Evolutionary conservation across 2,113 vertebrate species (phyloP).

Genomic region (Myrmophylax atrothorax): DNA sequence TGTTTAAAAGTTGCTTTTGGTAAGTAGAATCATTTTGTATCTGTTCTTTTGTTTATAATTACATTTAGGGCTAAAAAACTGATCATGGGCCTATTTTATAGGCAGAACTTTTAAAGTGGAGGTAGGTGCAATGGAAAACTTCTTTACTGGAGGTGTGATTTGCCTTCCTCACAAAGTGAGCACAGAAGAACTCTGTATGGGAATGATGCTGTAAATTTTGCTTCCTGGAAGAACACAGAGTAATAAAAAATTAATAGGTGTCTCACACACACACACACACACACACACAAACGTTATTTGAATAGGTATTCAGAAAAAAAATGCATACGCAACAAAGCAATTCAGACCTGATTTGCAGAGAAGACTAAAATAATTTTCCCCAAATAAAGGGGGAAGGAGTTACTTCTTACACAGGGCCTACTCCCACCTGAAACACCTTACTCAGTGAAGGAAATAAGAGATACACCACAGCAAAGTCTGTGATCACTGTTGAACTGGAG

Average conservation of each 20-base stretch:
- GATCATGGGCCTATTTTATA: neutral
- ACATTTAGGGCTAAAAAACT: neutral
- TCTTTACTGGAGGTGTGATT: neutral
- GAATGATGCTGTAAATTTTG: accelerated
- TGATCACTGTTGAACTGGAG: neutral
- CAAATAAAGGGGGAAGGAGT: neutral
- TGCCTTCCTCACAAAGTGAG: neutral
- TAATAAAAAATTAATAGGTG: neutral
- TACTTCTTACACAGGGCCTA: neutral
- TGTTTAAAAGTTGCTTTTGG: neutral
- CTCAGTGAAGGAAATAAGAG: neutral
- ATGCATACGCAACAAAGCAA: neutral
- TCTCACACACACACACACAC: neutral
- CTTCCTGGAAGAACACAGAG: neutral
- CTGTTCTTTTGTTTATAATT: neutral
- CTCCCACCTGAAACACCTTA: neutral
- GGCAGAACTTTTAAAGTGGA: neutral
- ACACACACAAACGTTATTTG: neutral
- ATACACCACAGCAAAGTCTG: neutral
- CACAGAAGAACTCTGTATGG: accelerated
- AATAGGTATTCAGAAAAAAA: neutral
- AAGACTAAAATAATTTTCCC: neutral
- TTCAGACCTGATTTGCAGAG: neutral
- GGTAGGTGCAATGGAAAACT: neutral
- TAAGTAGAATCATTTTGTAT: neutral